Base-by-base conservation (phyloP, 2,888 invertebrate species). In the Asteroscopus sphinx region DNA sequence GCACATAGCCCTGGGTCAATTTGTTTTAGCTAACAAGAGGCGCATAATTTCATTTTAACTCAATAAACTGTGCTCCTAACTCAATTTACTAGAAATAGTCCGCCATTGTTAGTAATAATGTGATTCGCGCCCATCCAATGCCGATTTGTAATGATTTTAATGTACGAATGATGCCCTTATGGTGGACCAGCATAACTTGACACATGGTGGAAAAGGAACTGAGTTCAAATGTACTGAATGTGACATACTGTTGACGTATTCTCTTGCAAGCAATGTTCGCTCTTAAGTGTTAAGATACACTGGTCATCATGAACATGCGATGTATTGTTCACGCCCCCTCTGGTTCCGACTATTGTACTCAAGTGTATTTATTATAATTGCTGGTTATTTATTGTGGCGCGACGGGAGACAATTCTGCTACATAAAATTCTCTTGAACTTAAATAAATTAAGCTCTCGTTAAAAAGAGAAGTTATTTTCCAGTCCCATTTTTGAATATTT, bases 71-170 rank as follows among this genome's bases (percentile, higher is more conserved):
- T 68, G 74, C 77, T 77, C 70, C 76, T 85, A 89, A 89, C 84
- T 88, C 78, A 77, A 90, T 90, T 88, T 81, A 67, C 68, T 80
- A 81, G 82, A 83, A 89, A 88, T 86, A 87, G 86, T 83, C 78
- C 74, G 63, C 76, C 76, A 81, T 86, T 89, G 88, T 90, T 86
- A 84, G 83, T 68, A 68, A 68, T 86, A 85, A 87, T 88, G 84
- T 83, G 83, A 83, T 88, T 91, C 86, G 86, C 81, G 82, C 82
- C 87, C 87, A 87, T 90, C 81, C 82, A 77, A 85, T 82, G 72
- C 73, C 85, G 85, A 92, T 92, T 93, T 91, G 91, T 90, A 89
- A 92, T 89, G 85, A 91, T 87, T 93, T 91, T 90, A 90, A 91
- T 90, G 89, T 76, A 80, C 76, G 78, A 83, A 83, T 85, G 83